Evolutionary conservation across 2,888 invertebrate genomes (phyloP), one percentile per base, ranked within the genome.

Genomic region (Tryphoninae sp.): DNA sequence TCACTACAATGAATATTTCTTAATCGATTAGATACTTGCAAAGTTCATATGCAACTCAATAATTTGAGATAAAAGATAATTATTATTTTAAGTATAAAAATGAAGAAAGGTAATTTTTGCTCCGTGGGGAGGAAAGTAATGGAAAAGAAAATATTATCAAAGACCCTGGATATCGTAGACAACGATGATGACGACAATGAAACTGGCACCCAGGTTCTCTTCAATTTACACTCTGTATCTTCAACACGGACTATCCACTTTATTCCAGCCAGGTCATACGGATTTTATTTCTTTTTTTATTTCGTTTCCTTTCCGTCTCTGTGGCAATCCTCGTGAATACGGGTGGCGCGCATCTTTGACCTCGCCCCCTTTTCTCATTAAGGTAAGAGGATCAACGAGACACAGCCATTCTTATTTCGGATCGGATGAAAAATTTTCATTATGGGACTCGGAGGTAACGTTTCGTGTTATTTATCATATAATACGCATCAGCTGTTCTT

Each of bases 331-430:
- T 68, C 59, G 65, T 26, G 67, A 53, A 65, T 65, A 45, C 69
- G 69, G 53, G 67, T 9, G 42, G 64, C 59, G 59, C 45, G 55
- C 55, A 80, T 78, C 67, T 58, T 78, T 67, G 75, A 79, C 82
- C 82, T 79, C 76, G 73, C 62, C 82, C 79, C 73, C 72, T 79
- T 73, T 79, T 82, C 79, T 85, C 81, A 84, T 85, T 84, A 84
- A 77, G 68, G 83, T 81, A 75, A 84, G 78, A 84, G 83, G 81
- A 45, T 55, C 76, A 9, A 33, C 67, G 33, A 33, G 33, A 33
- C 42, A 42, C 23, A 11, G 9, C 33, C 49, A 53, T 45, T 59
- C 9, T 49, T 42, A 64, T 81, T 81, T 62, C 61, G 74, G 64
- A 23, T 59, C 55, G 51, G 68, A 84, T 80, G 79, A 83, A 45